phyloP scores from a whole-genome alignment of 1,140 invertebrate species.

The Onthophagus taurus region DNA sequence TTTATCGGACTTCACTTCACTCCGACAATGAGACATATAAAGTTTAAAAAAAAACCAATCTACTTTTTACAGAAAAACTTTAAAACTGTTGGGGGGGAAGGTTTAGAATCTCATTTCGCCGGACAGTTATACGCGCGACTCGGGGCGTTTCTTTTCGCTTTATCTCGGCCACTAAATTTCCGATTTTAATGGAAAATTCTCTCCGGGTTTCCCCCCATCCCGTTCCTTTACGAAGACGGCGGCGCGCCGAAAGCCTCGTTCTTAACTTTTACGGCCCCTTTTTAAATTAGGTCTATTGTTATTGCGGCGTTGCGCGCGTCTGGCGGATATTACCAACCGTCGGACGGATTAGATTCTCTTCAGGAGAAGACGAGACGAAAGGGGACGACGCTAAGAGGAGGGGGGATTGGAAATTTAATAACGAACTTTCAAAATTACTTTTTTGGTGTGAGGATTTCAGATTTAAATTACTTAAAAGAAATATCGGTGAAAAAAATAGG shows the following conservation, averaged over 20 bases:
- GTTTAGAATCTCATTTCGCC: conserved; percentile 25
- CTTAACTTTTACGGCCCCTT: conserved; percentile 30
- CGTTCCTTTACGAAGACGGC: conserved; percentile 8
- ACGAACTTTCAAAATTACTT: conserved; percentile 12
- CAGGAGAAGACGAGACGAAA: not conserved
- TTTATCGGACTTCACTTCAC: conserved; percentile 29
- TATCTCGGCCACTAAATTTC: conserved; percentile 35
- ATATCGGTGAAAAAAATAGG: too few relatives aligned
- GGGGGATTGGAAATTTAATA: conserved; percentile 15
- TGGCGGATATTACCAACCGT: conserved; percentile 28
- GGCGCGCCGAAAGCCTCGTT: conserved; percentile 28
- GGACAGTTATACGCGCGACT: conserved; percentile 36
- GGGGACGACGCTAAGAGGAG: not conserved
- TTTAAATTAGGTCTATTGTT: conserved; percentile 33
- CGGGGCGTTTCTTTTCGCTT: conserved; percentile 35
- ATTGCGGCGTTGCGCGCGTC: conserved; percentile 29
- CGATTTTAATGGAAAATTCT: conserved; percentile 33
- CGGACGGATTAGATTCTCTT: conserved; percentile 23
- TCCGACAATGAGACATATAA: conserved; percentile 16
- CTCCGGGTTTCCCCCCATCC: not conserved
- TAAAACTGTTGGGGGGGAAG: not conserved
- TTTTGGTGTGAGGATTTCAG: too few relatives aligned
- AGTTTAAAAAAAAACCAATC: too few relatives aligned
- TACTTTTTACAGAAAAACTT: not conserved
- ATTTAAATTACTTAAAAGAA: too few relatives aligned